Evolutionary conservation across 1,140 invertebrate genomes (phyloP).

Genomic region (Nasonia vitripennis): DNA sequence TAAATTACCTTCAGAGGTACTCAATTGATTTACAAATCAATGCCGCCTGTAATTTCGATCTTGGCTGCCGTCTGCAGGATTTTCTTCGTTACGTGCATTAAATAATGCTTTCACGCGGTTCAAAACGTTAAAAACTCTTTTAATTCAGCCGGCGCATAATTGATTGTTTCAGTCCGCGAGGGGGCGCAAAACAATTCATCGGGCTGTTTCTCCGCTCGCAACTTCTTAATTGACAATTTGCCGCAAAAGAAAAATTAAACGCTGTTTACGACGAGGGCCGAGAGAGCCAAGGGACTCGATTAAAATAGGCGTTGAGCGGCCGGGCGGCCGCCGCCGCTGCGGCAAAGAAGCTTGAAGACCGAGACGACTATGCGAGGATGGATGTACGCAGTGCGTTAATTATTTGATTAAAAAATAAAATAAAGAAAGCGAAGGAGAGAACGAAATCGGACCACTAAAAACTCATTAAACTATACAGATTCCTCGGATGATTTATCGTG

Average conservation of each 20-base stretch:
- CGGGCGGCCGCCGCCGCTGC: not conserved
- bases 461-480: conserved; percentile 73
- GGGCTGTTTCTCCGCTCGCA: not conserved
- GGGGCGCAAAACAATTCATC: not conserved
- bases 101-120: too few species aligned
- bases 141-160: conserved; percentile 33
- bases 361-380: conserved; percentile 3
- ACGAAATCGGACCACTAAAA: conserved; percentile 68
- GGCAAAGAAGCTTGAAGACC: conserved; percentile 22
- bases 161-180: conserved; percentile 1
- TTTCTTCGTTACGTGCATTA: not conserved
- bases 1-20: conserved; percentile 50
- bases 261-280: not conserved
- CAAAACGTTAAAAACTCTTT: conserved; percentile 9
- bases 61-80: not conserved
- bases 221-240: conserved; percentile 47
- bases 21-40: conserved; percentile 55
- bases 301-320: conserved; percentile 40
- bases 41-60: conserved; percentile 16
- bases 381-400: conserved; percentile 65
- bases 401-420: conserved; percentile 72
- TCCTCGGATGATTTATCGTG: conserved; percentile 72
- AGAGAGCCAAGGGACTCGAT: conserved; percentile 41
- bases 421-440: conserved; percentile 52
- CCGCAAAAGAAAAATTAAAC: conserved; percentile 44